These are phyloP conservation scores for Sebastolobus alascanus DNA, from an alignment of 2,797 vertebrate genomes.

Conservation along the genomic window DNA sequence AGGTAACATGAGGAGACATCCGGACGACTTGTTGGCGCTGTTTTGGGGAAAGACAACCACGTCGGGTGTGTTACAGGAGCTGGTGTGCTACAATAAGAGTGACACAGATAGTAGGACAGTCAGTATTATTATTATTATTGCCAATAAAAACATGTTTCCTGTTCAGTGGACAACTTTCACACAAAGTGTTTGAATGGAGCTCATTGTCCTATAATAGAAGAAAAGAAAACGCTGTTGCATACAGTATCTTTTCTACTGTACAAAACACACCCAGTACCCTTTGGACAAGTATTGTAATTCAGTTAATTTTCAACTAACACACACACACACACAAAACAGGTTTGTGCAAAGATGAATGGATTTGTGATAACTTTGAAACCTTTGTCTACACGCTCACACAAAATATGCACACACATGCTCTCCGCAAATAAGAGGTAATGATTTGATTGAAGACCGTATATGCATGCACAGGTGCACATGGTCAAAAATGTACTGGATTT, in stretches of 20 bases:
- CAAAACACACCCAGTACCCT: constrained; percentile 58
- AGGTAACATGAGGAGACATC: constrained; percentile 56
- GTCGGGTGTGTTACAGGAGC: constrained; percentile 13
- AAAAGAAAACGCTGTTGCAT: constrained; percentile 16
- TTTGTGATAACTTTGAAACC: constrained; percentile 22
- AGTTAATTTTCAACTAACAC: constrained; percentile 66
- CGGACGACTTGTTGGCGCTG: constrained; percentile 15
- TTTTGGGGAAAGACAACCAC: not conserved
- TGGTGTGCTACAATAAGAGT: not conserved
- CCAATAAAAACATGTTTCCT: constrained; percentile 16
- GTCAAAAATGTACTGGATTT: not conserved
- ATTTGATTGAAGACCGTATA: not conserved
- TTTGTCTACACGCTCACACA: not conserved
- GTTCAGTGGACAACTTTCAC: constrained; percentile 15
- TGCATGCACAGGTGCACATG: not conserved
- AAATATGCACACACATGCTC: not conserved
- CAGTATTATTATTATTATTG: not conserved
- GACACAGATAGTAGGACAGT: not conserved
- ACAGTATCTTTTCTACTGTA: not conserved
- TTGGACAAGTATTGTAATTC: constrained; percentile 45
- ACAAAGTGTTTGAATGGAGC: constrained; percentile 31
- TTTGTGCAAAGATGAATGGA: constrained; percentile 28
- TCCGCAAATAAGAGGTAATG: not conserved
- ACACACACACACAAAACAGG: constrained; percentile 29
- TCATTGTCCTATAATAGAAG: not conserved